Conservation (phyloP, 2,888 invertebrate genomes). For the Rhodophaea formosa region DNA sequence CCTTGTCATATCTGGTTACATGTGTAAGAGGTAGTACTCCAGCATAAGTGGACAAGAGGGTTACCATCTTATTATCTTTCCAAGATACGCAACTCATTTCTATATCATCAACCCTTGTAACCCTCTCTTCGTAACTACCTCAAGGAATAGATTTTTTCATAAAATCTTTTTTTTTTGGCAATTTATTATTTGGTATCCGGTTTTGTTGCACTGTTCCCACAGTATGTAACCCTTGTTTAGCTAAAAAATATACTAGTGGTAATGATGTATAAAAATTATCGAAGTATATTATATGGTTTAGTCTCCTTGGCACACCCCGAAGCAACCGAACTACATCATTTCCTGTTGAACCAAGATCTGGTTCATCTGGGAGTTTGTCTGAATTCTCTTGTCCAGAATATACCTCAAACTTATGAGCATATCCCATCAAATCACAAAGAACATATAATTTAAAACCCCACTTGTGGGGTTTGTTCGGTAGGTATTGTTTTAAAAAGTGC, state of each 20-base stretch:
- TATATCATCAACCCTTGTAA: no score
- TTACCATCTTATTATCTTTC: no score
- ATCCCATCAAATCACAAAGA: slow-evolving; percentile 20
- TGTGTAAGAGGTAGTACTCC: no score
- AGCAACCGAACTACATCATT: slow-evolving; percentile 37
- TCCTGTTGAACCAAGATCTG: slow-evolving; percentile 33
- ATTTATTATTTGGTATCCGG: slow-evolving; percentile 40
- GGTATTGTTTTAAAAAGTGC: slow-evolving; percentile 39
- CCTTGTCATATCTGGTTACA: no score
- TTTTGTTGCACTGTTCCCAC: slow-evolving; percentile 44
- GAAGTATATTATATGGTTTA: slow-evolving; percentile 30
- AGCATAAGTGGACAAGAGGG: no score
- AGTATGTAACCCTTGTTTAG: slow-evolving; percentile 39
- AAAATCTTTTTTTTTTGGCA: slow-evolving; percentile 38
- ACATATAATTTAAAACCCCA: slow-evolving; percentile 42
- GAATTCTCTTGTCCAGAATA: slow-evolving; percentile 45
- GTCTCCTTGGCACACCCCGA: slow-evolving; percentile 36
- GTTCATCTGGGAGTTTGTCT: slow-evolving; percentile 26
- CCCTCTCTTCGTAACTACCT: no score
- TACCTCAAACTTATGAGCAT: slow-evolving; percentile 30
- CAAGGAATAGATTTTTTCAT: no score
- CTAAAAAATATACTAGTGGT: slow-evolving; percentile 36
- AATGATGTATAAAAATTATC: slow-evolving; percentile 35
- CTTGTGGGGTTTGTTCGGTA: slow-evolving; percentile 41
- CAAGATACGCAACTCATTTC: no score